These are phyloP conservation scores for Alosa sapidissima DNA, from an alignment of 2,797 vertebrate genomes.

Conservation along the genomic window DNA sequence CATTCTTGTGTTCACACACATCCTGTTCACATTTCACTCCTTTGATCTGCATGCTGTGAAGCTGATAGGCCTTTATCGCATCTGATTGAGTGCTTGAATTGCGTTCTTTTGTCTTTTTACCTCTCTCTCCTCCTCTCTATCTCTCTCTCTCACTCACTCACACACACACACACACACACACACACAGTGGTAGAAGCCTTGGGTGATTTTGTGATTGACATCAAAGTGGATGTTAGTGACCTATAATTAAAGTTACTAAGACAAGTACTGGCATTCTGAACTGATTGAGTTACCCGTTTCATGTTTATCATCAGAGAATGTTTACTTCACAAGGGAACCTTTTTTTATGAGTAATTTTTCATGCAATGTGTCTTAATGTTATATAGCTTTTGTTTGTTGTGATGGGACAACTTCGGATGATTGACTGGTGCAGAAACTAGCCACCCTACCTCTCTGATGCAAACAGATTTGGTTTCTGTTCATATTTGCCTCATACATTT, in stretches of 20 bases:
- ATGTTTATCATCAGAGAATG: background rate
- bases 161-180: conserved; percentile 18
- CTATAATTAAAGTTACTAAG: background rate
- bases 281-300: background rate
- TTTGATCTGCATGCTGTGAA: background rate
- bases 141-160: conserved; percentile 55
- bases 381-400: background rate
- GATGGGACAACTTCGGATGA: background rate
- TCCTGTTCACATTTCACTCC: conserved; percentile 10
- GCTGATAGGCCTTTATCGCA: conserved; percentile 59
- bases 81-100: conserved; percentile 29
- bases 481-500: background rate
- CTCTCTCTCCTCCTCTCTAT: background rate
- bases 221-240: background rate
- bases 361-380: background rate
- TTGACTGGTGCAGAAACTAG: background rate
- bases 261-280: background rate
- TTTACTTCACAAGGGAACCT: background rate
- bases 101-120: background rate
- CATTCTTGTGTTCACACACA: background rate
- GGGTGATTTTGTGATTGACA: background rate
- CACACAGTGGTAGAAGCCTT: background rate
- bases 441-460: background rate
- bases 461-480: background rate
- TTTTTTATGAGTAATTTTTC: background rate